Evolutionary conservation across 2,113 vertebrate genomes (phyloP), one percentile per base, ranked within the genome.

Genomic region (Protobothrops mucrosquamatus): DNA sequence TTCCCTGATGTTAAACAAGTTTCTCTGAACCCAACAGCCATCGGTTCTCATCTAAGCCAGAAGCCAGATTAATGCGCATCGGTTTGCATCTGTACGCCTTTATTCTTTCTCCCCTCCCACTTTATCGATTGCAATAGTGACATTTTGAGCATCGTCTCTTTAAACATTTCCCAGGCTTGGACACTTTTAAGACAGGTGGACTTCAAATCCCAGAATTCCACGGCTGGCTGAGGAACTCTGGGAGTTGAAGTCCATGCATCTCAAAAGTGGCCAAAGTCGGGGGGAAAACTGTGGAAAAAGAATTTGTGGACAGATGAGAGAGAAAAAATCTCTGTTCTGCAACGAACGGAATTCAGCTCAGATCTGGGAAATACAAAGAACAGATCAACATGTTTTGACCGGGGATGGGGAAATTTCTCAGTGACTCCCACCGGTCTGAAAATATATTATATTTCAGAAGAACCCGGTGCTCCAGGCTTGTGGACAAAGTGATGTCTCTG

Each of bases 361-460:
- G 90, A 43, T 97, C 97, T 93, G 99, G 98, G 91, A 99, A 97
- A 96, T 99, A 99, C 88, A 99, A 97, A 20, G 99, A 99, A 86
- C 98, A 99, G 55, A 99, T 98, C 95, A 99, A 97, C 97, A 99
- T 98, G 97, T 99, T 99, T 94, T 99, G 99, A 54, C 99, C 99
- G 93, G 99, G 98, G 61, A 98, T 97, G 0, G 99, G 99, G 95
- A 99, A 98, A 87, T 98, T 98, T 3, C 99, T 97, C 48, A 99
- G 98, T 2, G 98, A 97, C 94, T 99, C 99, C 98, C 99, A 99
- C 54, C 97, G 98, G 6, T 98, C 98, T 0, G 97, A 97, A 91
- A 99, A 99, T 93, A 99, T 98, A 94, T 99, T 98, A 94, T 99
- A 99, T 94, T 99, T 99, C 39, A 99, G 98, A 91, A 99, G 99